Evolutionary conservation across 2,113 vertebrate genomes (phyloP).

Genomic region (Phocoena phocoena): DNA sequence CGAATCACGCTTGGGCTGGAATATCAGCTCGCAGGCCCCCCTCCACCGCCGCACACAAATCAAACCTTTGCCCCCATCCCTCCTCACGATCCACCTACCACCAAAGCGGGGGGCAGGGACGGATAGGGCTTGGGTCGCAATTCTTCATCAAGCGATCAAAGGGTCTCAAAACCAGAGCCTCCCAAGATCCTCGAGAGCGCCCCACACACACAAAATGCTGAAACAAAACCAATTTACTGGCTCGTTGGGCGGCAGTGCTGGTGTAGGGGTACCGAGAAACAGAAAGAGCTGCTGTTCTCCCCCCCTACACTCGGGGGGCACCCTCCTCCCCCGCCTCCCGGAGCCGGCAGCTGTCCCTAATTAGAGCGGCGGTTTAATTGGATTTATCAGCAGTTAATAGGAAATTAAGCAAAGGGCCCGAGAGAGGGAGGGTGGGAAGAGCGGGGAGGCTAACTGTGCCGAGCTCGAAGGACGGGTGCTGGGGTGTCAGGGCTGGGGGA

Average conservation of each 20-base stretch:
- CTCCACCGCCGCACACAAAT: neutral
- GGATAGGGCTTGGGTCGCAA: neutral
- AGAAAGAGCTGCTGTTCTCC: slow-evolving; percentile 41
- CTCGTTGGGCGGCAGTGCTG: slow-evolving; percentile 74
- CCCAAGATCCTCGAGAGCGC: neutral
- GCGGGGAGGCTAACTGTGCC: slow-evolving; percentile 6
- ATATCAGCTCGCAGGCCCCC: neutral
- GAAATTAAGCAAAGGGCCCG: slow-evolving; percentile 81
- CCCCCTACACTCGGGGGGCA: slow-evolving; percentile 34
- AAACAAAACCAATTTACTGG: slow-evolving; percentile 78
- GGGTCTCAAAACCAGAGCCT: neutral
- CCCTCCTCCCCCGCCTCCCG: slow-evolving; percentile 45
- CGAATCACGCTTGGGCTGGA: neutral
- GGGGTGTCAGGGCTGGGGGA: neutral
- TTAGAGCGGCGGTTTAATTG: slow-evolving; percentile 84
- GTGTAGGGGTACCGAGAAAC: slow-evolving; percentile 63
- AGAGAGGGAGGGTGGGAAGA: slow-evolving; percentile 65
- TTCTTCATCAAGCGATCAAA: slow-evolving; percentile 23
- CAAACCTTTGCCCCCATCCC: neutral
- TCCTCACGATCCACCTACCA: neutral
- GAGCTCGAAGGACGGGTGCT: slow-evolving; percentile 37
- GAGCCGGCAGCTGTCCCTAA: slow-evolving; percentile 86
- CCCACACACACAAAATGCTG: neutral
- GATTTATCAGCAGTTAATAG: slow-evolving; percentile 86
- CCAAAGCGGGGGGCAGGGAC: neutral